Percentiles rank a stretch among this genome's conserved stretches.
Conservation (phyloP, 2,888 invertebrate species). For the Pseudeuparius sepicola region DNA sequence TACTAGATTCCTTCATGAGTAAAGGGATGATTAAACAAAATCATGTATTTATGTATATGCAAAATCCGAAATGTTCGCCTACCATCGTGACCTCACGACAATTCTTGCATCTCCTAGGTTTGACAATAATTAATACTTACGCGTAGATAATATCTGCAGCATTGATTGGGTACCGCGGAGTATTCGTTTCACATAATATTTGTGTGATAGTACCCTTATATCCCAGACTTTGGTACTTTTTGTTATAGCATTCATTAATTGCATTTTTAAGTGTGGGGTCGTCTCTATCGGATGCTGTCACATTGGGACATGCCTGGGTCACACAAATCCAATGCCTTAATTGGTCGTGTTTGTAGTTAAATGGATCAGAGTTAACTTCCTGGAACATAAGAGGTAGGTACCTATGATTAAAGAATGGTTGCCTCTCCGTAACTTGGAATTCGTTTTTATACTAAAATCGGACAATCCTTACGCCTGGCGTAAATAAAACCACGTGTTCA, state of each 20-base stretch:
- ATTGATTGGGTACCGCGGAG: slow-evolving; percentile 19
- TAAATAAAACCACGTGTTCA: too few relatives aligned
- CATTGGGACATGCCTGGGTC: slow-evolving; percentile 21
- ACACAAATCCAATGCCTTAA: slow-evolving; percentile 29
- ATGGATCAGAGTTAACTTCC: slow-evolving; percentile 21
- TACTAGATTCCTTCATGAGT: too few relatives aligned
- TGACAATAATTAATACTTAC: too few relatives aligned
- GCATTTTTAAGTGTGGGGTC: slow-evolving; percentile 18
- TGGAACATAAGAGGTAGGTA: slow-evolving; percentile 13
- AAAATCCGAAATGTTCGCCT: too few relatives aligned
- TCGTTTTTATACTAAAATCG: too few relatives aligned
- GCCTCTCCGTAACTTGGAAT: too few relatives aligned
- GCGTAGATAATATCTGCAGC: slow-evolving; percentile 20
- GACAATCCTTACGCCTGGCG: too few relatives aligned
- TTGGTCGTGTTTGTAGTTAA: slow-evolving; percentile 27
- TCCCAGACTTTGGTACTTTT: slow-evolving; percentile 18
- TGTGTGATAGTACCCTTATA: slow-evolving; percentile 19
- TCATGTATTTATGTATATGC: too few relatives aligned
- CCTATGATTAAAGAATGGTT: too few relatives aligned
- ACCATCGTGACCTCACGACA: too few relatives aligned
- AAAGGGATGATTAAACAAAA: too few relatives aligned
- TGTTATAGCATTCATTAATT: slow-evolving; percentile 20
- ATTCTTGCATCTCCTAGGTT: too few relatives aligned
- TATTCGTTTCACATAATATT: slow-evolving; percentile 16
- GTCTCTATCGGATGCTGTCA: slow-evolving; percentile 16